Evolutionary conservation across 2,888 invertebrate species (phyloP).

Genomic region (Hydriomena furcata): DNA sequence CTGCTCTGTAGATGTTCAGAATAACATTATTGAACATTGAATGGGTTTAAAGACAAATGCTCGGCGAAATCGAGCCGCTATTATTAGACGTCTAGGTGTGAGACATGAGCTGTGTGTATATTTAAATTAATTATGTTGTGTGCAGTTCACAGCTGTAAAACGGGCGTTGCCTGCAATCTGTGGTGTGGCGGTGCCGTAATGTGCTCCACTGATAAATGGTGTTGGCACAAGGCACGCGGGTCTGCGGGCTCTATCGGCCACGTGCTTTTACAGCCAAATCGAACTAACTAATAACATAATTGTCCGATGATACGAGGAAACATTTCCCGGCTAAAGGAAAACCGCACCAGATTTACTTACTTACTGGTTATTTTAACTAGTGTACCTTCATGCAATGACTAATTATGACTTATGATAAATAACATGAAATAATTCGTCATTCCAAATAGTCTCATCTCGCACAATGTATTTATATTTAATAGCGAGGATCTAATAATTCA

Average conservation of each 20-base stretch:
- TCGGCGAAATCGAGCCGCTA: slow-evolving; percentile 35
- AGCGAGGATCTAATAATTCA: slow-evolving; percentile 24
- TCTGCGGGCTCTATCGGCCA: slow-evolving; percentile 10
- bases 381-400: neutral
- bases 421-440: slow-evolving; percentile 12
- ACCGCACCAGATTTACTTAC: slow-evolving; percentile 25
- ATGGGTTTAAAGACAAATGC: slow-evolving; percentile 35
- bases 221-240: slow-evolving; percentile 20
- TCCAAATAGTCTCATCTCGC: slow-evolving; percentile 2
- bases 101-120: slow-evolving; percentile 38
- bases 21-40: slow-evolving; percentile 26
- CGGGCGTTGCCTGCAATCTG: slow-evolving; percentile 29
- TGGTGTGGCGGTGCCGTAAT: slow-evolving; percentile 20
- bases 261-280: slow-evolving; percentile 7
- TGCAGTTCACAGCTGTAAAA: slow-evolving; percentile 28
- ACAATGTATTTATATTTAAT: slow-evolving; percentile 12
- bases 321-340: slow-evolving; percentile 25
- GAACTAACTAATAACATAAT: neutral
- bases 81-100: slow-evolving; percentile 43
- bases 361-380: slow-evolving; percentile 15
- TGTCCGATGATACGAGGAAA: slow-evolving; percentile 8
- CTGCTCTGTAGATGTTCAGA: slow-evolving; percentile 10
- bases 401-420: slow-evolving; percentile 5
- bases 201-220: slow-evolving; percentile 26
- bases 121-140: slow-evolving; percentile 44